Evolutionary conservation across 1,140 invertebrate species (phyloP).

Genomic region (Zaprionus taronus): DNA sequence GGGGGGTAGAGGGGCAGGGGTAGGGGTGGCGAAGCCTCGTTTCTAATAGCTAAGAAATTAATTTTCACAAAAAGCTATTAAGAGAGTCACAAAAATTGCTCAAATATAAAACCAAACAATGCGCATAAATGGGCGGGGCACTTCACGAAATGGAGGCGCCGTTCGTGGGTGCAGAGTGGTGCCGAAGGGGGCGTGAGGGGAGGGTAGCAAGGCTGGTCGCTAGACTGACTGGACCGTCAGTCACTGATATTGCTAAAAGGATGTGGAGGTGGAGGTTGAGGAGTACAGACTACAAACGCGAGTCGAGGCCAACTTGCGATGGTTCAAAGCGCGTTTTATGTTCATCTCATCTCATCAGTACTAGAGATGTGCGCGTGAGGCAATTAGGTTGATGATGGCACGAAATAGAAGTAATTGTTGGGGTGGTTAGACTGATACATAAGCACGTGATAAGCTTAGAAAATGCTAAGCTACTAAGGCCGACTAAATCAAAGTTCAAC

Average conservation of each 20-base stretch:
- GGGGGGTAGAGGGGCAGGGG: neutral
- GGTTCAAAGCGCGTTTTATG: neutral
- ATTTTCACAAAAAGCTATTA: conserved; percentile 81
- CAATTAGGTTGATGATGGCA: neutral
- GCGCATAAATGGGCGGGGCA: conserved; percentile 45
- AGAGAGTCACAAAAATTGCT: conserved; percentile 80
- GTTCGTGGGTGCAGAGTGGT: neutral
- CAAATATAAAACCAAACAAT: conserved; percentile 82
- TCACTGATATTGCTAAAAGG: conserved; percentile 17
- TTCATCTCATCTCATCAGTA: neutral
- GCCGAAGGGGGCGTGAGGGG: neutral
- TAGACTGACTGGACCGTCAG: conserved; percentile 1
- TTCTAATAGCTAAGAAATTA: conserved; percentile 81
- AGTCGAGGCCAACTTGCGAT: neutral
- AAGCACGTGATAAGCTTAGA: too few relatives aligned
- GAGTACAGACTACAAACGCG: neutral
- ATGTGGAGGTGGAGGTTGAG: conserved; percentile 14
- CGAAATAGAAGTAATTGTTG: neutral
- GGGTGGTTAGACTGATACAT: too few relatives aligned
- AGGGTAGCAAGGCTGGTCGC: neutral
- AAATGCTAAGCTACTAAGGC: too few relatives aligned
- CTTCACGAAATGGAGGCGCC: neutral
- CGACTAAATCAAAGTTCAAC: too few relatives aligned
- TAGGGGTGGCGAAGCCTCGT: neutral
- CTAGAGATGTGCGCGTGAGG: conserved; percentile 2